Percentiles rank a stretch among this genome's conserved stretches.
Evolutionary conservation across 2,113 vertebrate genomes (phyloP).

Genomic region (Macaca nemestrina): DNA sequence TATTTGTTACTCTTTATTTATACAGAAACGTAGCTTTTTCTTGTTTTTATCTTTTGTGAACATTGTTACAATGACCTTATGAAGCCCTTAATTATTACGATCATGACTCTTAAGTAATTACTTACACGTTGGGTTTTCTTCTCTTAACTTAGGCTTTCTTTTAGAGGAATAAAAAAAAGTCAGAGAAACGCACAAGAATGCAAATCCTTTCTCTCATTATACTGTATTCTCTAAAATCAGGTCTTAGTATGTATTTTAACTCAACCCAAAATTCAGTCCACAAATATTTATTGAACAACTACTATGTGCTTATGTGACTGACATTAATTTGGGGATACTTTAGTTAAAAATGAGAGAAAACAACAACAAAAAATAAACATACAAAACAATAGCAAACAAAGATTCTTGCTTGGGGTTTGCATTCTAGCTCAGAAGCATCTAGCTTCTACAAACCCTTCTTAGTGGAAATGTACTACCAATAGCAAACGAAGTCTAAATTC

Average conservation of each 20-base stretch:
- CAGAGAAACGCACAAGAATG: neutral
- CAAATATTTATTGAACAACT: neutral
- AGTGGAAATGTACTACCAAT: too few species aligned
- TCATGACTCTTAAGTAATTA: neutral
- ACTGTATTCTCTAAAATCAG: neutral
- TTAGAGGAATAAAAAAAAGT: neutral
- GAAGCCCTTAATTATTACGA: neutral
- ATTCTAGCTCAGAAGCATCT: neutral
- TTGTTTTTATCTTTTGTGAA: neutral
- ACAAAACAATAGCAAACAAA: neutral
- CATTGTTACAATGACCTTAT: neutral
- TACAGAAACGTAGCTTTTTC: neutral
- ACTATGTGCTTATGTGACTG: neutral
- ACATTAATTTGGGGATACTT: neutral
- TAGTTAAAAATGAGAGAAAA: neutral
- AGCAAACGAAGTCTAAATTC: neutral
- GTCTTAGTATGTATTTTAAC: neutral
- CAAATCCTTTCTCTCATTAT: neutral
- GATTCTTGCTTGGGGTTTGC: neutral
- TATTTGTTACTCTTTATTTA: neutral
- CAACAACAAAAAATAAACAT: neutral
- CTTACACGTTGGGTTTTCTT: neutral
- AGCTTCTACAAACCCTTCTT: too few species aligned
- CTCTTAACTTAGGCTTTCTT: neutral
- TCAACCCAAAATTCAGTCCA: neutral